Evolutionary conservation across 2,797 vertebrate genomes (phyloP).

Genomic region (Semaprochilodus insignis): DNA sequence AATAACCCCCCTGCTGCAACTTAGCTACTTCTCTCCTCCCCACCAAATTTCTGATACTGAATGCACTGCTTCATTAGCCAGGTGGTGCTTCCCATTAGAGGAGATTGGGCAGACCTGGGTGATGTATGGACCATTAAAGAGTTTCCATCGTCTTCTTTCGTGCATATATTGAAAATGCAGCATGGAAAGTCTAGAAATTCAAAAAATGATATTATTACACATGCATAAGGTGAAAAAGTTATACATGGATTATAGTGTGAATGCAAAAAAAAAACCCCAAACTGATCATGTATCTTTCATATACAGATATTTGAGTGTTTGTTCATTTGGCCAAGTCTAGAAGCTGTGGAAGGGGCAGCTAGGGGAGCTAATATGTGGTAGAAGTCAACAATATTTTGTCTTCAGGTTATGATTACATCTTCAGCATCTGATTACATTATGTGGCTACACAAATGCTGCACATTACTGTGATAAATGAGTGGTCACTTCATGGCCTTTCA

Average conservation of each 20-base stretch:
- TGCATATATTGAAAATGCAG: no score
- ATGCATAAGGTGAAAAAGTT: no score
- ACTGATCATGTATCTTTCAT: neutral
- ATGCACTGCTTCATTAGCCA: neutral
- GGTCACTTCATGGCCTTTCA: neutral
- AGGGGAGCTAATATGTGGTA: neutral
- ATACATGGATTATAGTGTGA: no score
- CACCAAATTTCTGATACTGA: neutral
- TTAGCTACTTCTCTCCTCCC: neutral
- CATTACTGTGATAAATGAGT: slow-evolving; percentile 5
- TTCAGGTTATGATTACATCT: slow-evolving; percentile 7
- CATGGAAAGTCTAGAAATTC: no score
- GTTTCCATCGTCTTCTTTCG: no score
- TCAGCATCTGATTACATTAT: neutral
- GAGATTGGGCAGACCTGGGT: neutral
- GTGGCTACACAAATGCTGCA: neutral
- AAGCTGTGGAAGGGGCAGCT: neutral
- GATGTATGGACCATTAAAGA: neutral
- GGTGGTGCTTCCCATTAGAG: neutral
- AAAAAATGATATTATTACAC: no score
- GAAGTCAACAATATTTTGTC: slow-evolving; percentile 18
- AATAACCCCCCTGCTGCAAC: neutral
- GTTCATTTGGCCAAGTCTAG: neutral
- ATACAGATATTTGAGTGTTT: neutral
- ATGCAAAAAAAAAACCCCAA: no score